Base-by-base conservation (phyloP, 2,888 invertebrate species). In the Apamea epomidion region DNA sequence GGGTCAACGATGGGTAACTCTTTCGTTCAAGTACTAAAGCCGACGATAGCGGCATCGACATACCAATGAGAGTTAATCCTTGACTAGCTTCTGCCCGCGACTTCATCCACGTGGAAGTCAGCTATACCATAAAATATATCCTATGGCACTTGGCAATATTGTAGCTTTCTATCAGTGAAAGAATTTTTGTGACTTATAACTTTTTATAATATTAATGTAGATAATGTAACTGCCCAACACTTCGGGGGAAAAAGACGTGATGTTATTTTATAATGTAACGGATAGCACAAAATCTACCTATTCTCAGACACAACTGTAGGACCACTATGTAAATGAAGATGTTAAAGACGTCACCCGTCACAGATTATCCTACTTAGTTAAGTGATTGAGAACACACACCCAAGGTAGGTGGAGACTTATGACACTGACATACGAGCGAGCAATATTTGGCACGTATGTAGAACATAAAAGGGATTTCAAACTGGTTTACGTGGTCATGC, bases 401-500 rank as follows among this genome's bases (percentile, higher is more conserved):
- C 29, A 64, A 54, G 32, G 54, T 48, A 48, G 62, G 62, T 37
- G 58, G 45, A n/a, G 48, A 48, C 25, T 32, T 58, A 58, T 70
- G 74, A 74, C 70, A 58, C 29, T 83, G 84, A 83, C 51, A 60
- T 71, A 85, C 62, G 74, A 70, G 29, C 62, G 14, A 45, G 42
- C 37, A 79, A 76, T 82, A 80, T 78, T 86, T 78, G 65, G 58
- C 48, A 71, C 73, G 73, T 74, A 80, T 78, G 81, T 80, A 62
- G 54, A 58, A 68, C 78, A 78, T 88, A 88, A 83, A 79, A 88
- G 76, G 76, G 78, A 88, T 86, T 81, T 77, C 76, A 86, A 80
- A 86, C 81, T 70, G 84, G 80, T 86, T 88, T 73, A 76, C 75
- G 78, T 77, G 84, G 83, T 84, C 82, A 82, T 76, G 84, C 89